Evolutionary conservation across 2,113 vertebrate species (phyloP), one percentile per base, ranked within the genome.

Genomic region (Burhinus bistriatus): DNA sequence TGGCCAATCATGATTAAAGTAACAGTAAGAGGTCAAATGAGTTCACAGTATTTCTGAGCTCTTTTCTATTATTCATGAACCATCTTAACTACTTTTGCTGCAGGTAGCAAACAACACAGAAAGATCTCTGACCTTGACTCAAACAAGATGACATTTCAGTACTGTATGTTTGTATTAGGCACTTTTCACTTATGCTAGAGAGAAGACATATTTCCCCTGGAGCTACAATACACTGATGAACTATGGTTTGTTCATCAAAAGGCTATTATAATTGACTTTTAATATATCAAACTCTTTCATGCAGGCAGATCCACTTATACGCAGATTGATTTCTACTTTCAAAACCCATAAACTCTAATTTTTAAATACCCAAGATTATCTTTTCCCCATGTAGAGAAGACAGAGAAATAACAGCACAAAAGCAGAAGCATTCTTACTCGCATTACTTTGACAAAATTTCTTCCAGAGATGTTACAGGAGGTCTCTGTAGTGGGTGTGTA

Each of bases 251-350:
- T 76, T 92, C 61, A 76, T 83, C 34, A 57, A 90, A 95, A 87
- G 38, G 29, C 18, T 81, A 87, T 68, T 97, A 94, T 97, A 98
- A 98, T 94, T 98, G 95, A 97, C 82, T 97, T 94, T 66, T 96
- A 91, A 92, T 97, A 95, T 76, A 97, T 79, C 61, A 72, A 85
- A 95, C n/a, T 94, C 80, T 91, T 95, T 95, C 75, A 97, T 61
- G 68, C 32, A 93, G 38, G 40, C 17, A 93, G 94, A 94, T 93
- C 58, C 73, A 93, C 49, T 85, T 96, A 94, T 17, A 95, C 2
- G 12, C 58, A 97, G 68, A 93, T 14, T 90, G 26, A 82, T 95
- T 96, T 93, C 44, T 91, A 76, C 49, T 93, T 88, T 94, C 64
- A 81, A 83, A 90, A 83, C 9, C 18, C 73, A 59, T 34, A 87